These are phyloP conservation scores for Epizoanthus illoricatus DNA, from an alignment of 92 coral and sea anemone genomes.

Conservation along the genomic window DNA sequence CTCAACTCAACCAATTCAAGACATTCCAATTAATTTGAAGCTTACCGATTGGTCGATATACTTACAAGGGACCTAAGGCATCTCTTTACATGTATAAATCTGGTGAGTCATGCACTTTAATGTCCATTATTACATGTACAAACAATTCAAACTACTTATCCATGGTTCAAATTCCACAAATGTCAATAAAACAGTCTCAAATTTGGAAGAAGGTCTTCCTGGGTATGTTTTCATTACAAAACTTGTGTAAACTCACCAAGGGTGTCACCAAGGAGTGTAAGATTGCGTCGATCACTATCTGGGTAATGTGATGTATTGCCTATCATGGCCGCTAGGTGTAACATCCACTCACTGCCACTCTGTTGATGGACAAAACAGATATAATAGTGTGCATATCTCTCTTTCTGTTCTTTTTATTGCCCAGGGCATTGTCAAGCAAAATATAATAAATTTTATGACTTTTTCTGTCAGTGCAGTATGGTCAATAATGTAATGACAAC, in stretches of 20 bases:
- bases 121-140: too few relatives aligned
- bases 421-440: background rate
- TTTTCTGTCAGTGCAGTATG: background rate
- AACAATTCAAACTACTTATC: too few relatives aligned
- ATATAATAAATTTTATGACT: too few relatives aligned
- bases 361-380: slow-evolving; percentile 10
- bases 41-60: too few relatives aligned
- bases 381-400: background rate
- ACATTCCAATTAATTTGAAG: too few relatives aligned
- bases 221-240: background rate
- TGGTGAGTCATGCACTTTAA: too few relatives aligned
- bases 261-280: slow-evolving; percentile 25
- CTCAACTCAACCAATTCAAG: too few relatives aligned
- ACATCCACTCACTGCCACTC: slow-evolving; percentile 76
- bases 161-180: too few relatives aligned
- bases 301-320: slow-evolving; percentile 84
- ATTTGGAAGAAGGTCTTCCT: background rate
- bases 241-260: slow-evolving; percentile 24
- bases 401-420: background rate
- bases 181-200: too few relatives aligned
- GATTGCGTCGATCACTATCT: slow-evolving; percentile 39
- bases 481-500: too few relatives aligned
- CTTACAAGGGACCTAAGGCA: too few relatives aligned
- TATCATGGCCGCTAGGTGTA: slow-evolving; percentile 88
- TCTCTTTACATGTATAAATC: too few relatives aligned